Evolutionary conservation across 1,140 invertebrate species (phyloP), one percentile per base, ranked within the genome.

Genomic region (Drosophila saltans): DNA sequence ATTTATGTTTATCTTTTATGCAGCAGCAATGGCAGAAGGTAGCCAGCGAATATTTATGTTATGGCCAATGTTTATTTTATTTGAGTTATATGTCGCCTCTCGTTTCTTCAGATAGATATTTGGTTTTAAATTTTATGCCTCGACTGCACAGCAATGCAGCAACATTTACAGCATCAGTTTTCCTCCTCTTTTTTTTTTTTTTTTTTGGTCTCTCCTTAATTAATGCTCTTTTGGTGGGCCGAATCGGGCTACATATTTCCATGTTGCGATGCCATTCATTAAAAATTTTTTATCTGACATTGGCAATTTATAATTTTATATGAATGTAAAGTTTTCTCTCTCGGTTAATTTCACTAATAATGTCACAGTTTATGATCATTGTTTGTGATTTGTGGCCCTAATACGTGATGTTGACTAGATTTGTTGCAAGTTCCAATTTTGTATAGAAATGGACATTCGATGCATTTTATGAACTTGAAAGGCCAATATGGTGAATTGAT

Each of bases 21-120:
- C 68, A 40, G 21, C 57, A 48, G 58, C 65, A 68, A 64, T 45
- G 43, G 57, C 30, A 59, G 45, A 63, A 83, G 75, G 72, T 79
- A 79, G 80, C 80, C 65, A 67, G 69, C 81, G 72, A 65, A 76
- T 82, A 86, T 86, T 86, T 86, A 86, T 86, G 83, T 80, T 86
- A 88, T 76, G 80, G 80, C 76, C 72, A 77, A 86, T 86, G 83
- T 80, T 86, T 86, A 72, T 88, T 86, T 86, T 77, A 83, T 86
- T 86, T 88, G 83, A 86, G 76, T 88, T 86, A 88, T 80, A 82
- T 80, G 83, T 79, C 80, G 74, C 81, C 45, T 68, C 77, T 66
- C 73, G 66, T 66, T 57, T 57, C 69, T 73, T 64, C 71, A 67
- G 33, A 36, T 40, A 80, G 77, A 48, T 81, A 78, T 78, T 69